A percentile compares a stretch with the other conserved stretches of the same genome.
Evolutionary conservation across 2,113 vertebrate species (phyloP).

Genomic region (Festucalex cinctus): DNA sequence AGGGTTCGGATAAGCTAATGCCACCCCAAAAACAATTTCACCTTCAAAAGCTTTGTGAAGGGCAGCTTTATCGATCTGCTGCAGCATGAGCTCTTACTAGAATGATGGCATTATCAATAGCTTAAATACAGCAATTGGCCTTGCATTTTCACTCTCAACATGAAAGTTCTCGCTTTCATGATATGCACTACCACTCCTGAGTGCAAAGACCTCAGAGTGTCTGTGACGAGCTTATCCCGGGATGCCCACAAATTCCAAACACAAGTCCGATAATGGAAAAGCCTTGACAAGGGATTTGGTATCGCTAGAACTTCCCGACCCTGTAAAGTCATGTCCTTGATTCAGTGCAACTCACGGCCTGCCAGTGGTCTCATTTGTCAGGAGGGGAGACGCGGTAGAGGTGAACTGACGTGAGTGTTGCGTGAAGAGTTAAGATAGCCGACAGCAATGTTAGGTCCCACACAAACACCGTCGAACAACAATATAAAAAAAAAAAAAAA

Average conservation of each 20-base stretch:
- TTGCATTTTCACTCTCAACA: neutral
- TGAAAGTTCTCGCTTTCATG: neutral
- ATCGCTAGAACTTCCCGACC: conserved; percentile 24
- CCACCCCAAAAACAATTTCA: neutral
- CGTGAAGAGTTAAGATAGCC: conserved; percentile 11
- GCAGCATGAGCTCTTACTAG: neutral
- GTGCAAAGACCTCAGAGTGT: neutral
- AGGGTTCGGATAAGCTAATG: neutral
- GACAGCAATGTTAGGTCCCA: neutral
- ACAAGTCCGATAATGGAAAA: neutral
- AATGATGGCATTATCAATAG: neutral
- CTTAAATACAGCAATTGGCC: neutral
- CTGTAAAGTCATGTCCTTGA: conserved; percentile 28
- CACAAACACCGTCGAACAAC: neutral
- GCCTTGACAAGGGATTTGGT: conserved; percentile 5
- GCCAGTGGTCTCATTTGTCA: conserved; percentile 45
- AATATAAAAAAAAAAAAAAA: no score
- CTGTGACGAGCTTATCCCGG: conserved; percentile 8
- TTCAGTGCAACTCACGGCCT: conserved; percentile 18
- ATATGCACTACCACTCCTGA: neutral
- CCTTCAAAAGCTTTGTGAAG: neutral
- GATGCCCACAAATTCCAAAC: neutral
- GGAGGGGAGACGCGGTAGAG: conserved; percentile 13
- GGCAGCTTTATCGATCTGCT: neutral
- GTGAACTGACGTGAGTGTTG: conserved; percentile 1